phyloP scores from a whole-genome alignment of 1,140 invertebrate genomes.

The Drosophila equinoxialis region DNA sequence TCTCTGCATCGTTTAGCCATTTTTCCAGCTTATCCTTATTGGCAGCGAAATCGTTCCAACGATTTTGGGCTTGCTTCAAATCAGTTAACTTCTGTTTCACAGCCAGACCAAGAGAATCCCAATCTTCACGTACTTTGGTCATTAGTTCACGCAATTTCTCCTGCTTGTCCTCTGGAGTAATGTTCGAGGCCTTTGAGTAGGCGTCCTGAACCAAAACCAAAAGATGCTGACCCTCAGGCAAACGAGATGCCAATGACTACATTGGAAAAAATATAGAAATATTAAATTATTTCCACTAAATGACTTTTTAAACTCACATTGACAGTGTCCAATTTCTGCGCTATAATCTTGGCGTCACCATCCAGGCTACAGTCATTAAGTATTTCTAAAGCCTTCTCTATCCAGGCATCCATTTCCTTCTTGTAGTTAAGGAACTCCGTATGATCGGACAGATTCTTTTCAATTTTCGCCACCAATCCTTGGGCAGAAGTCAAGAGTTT shows the following conservation, averaged over 20 bases:
- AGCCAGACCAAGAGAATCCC: constrained; percentile 92
- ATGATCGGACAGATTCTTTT: constrained; percentile 94
- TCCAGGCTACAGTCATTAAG: constrained; percentile 92
- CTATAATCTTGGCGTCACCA: constrained; percentile 90
- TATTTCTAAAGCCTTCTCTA: constrained; percentile 89
- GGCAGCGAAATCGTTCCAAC: constrained; percentile 93
- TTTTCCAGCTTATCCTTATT: constrained; percentile 87
- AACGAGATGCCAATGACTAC: constrained; percentile 87
- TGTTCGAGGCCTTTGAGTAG: constrained; percentile 92
- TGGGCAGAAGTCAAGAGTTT: constrained; percentile 90
- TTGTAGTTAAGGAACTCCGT: constrained; percentile 94
- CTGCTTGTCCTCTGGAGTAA: constrained; percentile 91
- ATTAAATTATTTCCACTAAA: neutral
- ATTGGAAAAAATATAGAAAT: constrained; percentile 17
- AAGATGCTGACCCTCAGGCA: constrained; percentile 94
- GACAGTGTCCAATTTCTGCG: constrained; percentile 92
- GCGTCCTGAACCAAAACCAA: constrained; percentile 91
- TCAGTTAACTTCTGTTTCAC: constrained; percentile 90
- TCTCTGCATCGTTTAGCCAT: constrained; percentile 89
- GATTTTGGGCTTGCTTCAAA: constrained; percentile 89
- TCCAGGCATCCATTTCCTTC: constrained; percentile 91
- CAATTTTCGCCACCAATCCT: constrained; percentile 90
- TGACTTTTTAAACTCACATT: constrained; percentile 82
- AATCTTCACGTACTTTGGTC: constrained; percentile 89
- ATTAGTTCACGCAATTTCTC: constrained; percentile 90